A percentile compares a stretch with the other conserved stretches of the same genome.
Conservation (phyloP, 2,888 invertebrate species). For the Alcis repandata region DNA sequence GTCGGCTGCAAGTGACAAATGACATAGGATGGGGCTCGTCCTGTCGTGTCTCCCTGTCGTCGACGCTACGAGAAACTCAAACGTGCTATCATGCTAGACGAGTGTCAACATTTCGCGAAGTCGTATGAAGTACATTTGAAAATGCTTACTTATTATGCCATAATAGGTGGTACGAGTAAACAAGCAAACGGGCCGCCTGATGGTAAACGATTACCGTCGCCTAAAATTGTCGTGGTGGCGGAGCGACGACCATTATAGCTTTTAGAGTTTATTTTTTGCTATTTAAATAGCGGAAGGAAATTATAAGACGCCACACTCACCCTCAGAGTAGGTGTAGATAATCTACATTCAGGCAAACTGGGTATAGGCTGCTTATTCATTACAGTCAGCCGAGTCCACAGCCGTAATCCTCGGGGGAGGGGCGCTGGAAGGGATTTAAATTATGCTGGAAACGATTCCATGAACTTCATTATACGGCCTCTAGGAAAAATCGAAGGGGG, state of each 20-base stretch:
- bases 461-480: conserved; percentile 18
- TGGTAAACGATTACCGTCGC: too few relatives aligned
- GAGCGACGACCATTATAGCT: too few relatives aligned
- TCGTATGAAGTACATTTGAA: not conserved
- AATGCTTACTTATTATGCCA: too few relatives aligned
- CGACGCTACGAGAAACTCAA: not conserved
- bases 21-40: conserved; percentile 49
- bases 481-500: not conserved
- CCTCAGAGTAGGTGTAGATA: not conserved
- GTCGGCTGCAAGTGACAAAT: conserved; percentile 64
- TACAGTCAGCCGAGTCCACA: conserved; percentile 22
- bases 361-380: conserved; percentile 14
- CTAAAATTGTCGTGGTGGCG: too few relatives aligned
- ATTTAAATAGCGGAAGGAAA: too few relatives aligned
- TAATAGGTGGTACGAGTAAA: too few relatives aligned
- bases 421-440: conserved; percentile 29
- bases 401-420: conserved; percentile 22
- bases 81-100: not conserved
- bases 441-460: conserved; percentile 27
- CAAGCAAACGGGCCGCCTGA: too few relatives aligned
- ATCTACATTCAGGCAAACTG: not conserved
- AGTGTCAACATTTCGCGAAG: not conserved
- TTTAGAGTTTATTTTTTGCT: too few relatives aligned
- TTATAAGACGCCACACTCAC: too few relatives aligned
- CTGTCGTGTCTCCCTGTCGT: conserved; percentile 5